phyloP scores from a whole-genome alignment of 2,113 vertebrate species.

The Cisticola juncidis region DNA sequence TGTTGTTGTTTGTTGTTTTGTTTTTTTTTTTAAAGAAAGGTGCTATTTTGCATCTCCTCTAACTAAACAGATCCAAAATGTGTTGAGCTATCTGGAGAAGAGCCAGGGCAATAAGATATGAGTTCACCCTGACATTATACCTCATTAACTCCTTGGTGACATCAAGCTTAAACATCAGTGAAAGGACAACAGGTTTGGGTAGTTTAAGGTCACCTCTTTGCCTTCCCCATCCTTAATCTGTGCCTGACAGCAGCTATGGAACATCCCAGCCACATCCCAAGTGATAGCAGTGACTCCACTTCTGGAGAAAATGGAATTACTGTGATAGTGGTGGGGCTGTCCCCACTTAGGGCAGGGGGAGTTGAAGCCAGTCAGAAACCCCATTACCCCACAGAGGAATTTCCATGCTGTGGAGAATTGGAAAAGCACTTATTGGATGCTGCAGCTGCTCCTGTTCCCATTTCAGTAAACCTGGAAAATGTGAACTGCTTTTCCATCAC shows the following conservation, averaged over 20 bases:
- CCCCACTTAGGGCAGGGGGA: not conserved
- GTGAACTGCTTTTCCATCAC: constrained; percentile 41
- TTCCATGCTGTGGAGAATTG: not conserved
- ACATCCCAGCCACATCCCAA: not conserved
- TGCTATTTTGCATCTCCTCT: not conserved
- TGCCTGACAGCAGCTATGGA: not conserved
- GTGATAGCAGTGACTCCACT: not conserved
- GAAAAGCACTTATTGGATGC: constrained; percentile 1
- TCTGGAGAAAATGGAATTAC: not conserved
- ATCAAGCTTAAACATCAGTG: not conserved
- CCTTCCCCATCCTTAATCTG: not conserved
- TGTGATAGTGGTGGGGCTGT: not conserved
- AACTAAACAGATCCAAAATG: not conserved
- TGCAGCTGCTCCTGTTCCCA: constrained; percentile 14
- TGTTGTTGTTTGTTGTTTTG: not conserved
- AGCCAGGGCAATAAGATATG: not conserved
- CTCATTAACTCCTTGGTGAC: not conserved
- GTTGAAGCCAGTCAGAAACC: not conserved
- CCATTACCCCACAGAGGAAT: not conserved
- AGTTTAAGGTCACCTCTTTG: not conserved
- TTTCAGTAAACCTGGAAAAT: constrained; percentile 59
- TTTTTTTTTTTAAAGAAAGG: not conserved
- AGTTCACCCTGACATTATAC: not conserved
- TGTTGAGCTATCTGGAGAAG: not conserved
- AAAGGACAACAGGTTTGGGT: not conserved